Evolutionary conservation across 2,888 invertebrate genomes (phyloP), one percentile per base, ranked within the genome.

Genomic region (Meliscaeva auricollis): DNA sequence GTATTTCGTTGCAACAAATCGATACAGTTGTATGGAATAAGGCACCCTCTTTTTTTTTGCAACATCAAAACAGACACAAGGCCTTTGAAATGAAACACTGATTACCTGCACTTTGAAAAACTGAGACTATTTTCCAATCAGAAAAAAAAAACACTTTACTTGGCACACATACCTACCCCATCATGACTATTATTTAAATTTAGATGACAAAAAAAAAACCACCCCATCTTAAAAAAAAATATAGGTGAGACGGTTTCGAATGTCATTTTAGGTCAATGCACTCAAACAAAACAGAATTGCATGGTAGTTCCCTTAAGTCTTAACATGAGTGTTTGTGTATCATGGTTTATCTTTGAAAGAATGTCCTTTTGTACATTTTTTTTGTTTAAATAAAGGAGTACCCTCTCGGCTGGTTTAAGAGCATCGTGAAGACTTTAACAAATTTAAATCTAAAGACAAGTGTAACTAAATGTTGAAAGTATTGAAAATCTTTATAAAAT

Each of bases 181-280:
- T 64, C 17, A 11, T 64, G 30, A 11, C 17, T 6, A 17, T 17
- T 46, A 46, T 64, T 64, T 30, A 13, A 46, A 30, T 46, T 64
- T 32, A 15, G 7, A 44, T 15, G 41, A 64, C 17, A 30, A 32
- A 58, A 56, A 35, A 41, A 62, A 64, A 64, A 30, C 46, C 22
- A 68, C 44, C 56, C 66, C 44, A 54, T 70, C 11, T 44, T n/a
- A n/a, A n/a, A 56, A 46, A 26, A 46, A 32, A 44, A 64, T 64
- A 64, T 64, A 64, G 64, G 64, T 64, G 64, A 64, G 46, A 64
- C 64, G 44, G 30, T 64, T 46, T 32, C 64, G 46, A 64, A 17
- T 46, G 46, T 46, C 64, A 46, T 64, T 46, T 64, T 46, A 17
- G 64, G 64, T 64, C 64, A 64, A 46, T 64, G 64, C 64, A 46